Evolutionary conservation across 1,140 invertebrate genomes (phyloP).

Genomic region (Drosophila subpulchrella): DNA sequence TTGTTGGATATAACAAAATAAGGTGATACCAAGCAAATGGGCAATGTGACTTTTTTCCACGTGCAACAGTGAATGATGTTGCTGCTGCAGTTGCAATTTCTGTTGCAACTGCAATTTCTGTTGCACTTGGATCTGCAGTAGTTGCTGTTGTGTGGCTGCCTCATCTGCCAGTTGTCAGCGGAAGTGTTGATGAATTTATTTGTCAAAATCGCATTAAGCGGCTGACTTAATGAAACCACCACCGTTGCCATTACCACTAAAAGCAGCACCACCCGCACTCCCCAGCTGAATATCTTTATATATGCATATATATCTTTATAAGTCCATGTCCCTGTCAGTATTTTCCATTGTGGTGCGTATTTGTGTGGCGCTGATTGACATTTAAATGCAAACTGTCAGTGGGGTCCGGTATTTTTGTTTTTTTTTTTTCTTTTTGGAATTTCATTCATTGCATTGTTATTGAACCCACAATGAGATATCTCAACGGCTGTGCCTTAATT

Average conservation of each 20-base stretch:
- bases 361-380: constrained; percentile 41
- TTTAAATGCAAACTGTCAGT: constrained; percentile 48
- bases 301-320: background rate
- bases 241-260: constrained; percentile 37
- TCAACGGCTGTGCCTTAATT: constrained; percentile 27
- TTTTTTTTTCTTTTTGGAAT: constrained; percentile 11
- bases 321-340: constrained; percentile 10
- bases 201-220: constrained; percentile 77
- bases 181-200: constrained; percentile 82
- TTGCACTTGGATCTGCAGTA: constrained; percentile 26
- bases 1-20: too few relatives aligned
- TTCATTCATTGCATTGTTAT: constrained; percentile 31
- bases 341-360: constrained; percentile 12
- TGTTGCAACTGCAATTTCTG: constrained; percentile 26
- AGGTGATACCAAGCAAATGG: too few relatives aligned
- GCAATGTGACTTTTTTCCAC: background rate
- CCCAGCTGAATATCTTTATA: background rate
- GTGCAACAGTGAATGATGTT: constrained; percentile 3
- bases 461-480: constrained; percentile 13
- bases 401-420: constrained; percentile 13
- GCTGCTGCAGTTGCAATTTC: constrained; percentile 12
- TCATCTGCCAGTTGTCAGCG: constrained; percentile 69
- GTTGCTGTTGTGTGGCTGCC: constrained; percentile 41
- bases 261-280: constrained; percentile 26
- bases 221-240: constrained; percentile 47